Conservation (phyloP, 2,797 vertebrate species). For the Bradypodion ventrale region DNA sequence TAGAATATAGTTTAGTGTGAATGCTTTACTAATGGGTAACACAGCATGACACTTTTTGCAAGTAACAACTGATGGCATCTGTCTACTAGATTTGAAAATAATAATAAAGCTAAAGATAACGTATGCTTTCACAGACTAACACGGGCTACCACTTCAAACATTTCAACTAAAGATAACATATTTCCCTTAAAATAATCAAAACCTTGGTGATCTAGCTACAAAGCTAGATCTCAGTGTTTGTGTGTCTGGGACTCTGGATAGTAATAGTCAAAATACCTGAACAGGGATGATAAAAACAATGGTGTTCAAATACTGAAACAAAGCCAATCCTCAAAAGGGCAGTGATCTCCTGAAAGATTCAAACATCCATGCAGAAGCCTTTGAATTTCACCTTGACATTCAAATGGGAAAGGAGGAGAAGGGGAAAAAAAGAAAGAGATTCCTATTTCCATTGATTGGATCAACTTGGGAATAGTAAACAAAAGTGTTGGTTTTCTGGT, state of each 20-base stretch:
- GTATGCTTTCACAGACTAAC: no score
- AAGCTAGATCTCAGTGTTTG: conserved; percentile 54
- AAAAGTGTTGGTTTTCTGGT: not conserved
- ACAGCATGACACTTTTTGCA: no score
- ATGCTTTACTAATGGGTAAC: no score
- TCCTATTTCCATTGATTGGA: conserved; percentile 70
- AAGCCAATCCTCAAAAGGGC: conserved; percentile 67
- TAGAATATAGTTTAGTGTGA: no score
- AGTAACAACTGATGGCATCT: no score
- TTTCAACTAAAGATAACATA: no score
- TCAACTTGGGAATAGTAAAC: conserved; percentile 61
- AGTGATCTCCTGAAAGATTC: conserved; percentile 69
- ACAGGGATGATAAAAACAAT: conserved; percentile 64
- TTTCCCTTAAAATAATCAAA: no score
- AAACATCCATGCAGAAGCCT: conserved; percentile 65
- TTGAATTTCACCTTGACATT: conserved; percentile 76
- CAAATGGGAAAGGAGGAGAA: conserved; percentile 66
- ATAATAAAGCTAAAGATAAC: no score
- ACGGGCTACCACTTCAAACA: no score
- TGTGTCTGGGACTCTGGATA: conserved; percentile 47
- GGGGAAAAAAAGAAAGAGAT: conserved; percentile 19
- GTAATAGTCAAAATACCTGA: conserved; percentile 57
- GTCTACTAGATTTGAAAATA: no score
- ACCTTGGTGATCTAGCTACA: no score
- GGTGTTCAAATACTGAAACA: conserved; percentile 69